These are phyloP conservation scores for Neuroterus valhalla DNA, from an alignment of 1,140 invertebrate genomes.

Conservation along the genomic window DNA sequence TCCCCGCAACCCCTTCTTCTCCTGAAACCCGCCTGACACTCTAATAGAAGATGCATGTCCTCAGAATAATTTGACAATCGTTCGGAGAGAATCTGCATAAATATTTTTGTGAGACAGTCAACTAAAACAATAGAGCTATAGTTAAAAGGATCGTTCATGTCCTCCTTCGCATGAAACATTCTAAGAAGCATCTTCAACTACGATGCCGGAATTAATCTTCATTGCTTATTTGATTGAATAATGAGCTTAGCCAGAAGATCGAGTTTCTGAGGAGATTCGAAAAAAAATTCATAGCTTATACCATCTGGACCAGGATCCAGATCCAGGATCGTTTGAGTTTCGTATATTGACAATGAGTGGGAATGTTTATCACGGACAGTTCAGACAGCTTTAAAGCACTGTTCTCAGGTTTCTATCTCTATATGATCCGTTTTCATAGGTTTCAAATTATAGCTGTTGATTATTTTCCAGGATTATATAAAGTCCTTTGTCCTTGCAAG, in stretches of 20 bases:
- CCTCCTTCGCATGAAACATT: constrained; percentile 50
- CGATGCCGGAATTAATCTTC: not conserved
- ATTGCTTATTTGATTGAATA: constrained; percentile 36
- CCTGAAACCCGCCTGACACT: constrained; percentile 52
- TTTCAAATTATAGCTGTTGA: not conserved
- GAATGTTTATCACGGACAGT: too few species aligned
- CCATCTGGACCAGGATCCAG: constrained; percentile 41
- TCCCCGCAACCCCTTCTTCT: constrained; percentile 46
- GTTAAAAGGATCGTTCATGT: constrained; percentile 45
- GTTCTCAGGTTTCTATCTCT: not conserved
- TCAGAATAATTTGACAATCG: constrained; percentile 45
- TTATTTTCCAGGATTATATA: not conserved
- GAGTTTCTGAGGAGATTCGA: constrained; percentile 28
- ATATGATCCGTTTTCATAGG: not conserved
- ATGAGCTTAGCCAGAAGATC: not conserved
- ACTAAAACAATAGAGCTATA: constrained; percentile 54
- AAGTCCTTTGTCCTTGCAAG: too few species aligned
- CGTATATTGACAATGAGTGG: not conserved
- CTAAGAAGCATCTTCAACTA: constrained; percentile 28
- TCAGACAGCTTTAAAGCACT: not conserved
- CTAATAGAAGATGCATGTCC: constrained; percentile 41
- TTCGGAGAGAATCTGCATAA: constrained; percentile 41
- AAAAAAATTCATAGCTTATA: constrained; percentile 40
- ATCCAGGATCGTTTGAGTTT: not conserved
- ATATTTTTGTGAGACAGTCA: constrained; percentile 48